Evolutionary conservation across 2,888 invertebrate species (phyloP), one percentile per base, ranked within the genome.

Genomic region (Lithophane socia): DNA sequence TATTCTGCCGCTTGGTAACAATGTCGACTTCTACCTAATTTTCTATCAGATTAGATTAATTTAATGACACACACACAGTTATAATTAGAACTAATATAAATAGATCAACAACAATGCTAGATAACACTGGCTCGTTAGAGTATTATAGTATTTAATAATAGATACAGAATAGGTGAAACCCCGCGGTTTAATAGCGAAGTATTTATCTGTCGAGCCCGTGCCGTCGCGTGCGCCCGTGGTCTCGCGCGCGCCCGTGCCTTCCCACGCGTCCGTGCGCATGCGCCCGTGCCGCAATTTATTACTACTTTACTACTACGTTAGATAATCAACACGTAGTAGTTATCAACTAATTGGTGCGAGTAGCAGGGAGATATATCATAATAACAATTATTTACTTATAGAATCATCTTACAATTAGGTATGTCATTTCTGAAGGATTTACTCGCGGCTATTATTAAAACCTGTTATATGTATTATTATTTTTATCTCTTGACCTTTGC

Each of bases 161-260:
- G 49, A 65, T 47, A 67, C 42, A 69, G 42, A 64, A n/a, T 24
- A 37, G 77, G 70, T 71, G 76, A 84, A 84, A 67, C 49, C 85
- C 82, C 85, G 64, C 42, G 16, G 12, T 56, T 29, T 58, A 71
- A 49, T 56, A 9, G 70, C 24, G 18, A 21, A 9, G 24, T 54
- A 44, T n/a, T 44, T 42, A 63, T 42, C 13, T 21, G 24, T 18
- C 18, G 52, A 0, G 49, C 21, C n/a, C 21, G 80, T 1, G 66
- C 47, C 63, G 37, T n/a, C 60, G 58, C 73, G 37, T 47, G 80
- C 54, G 58, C 56, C 49, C 7, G 16, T 47, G 47, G 0, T 5
- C 13, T 47, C 13, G 21, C 73, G 49, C 58, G 80, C 52, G 65
- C 63, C 49, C 13, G 18, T 52, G 52, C 61, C 7, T 18, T 52